Evolutionary conservation across 2,888 invertebrate species (phyloP).

Genomic region (Xanthorhoe designata): DNA sequence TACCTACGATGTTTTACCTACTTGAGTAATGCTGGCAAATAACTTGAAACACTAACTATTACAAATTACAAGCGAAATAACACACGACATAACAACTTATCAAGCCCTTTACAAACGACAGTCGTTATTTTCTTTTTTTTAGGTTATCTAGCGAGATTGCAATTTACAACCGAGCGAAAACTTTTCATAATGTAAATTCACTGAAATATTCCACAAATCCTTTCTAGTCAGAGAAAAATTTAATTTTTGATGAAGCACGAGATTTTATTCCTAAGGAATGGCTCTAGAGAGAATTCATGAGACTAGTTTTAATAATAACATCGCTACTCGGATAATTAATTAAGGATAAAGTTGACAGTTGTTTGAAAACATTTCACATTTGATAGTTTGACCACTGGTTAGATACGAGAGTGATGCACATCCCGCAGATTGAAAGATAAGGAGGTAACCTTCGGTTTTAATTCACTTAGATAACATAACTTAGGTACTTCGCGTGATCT

Average conservation of each 20-base stretch:
- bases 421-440: too few relatives aligned
- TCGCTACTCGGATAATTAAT: not conserved
- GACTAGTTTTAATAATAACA: not conserved
- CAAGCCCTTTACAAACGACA: not conserved
- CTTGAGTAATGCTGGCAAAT: too few relatives aligned
- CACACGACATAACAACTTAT: not conserved
- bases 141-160: conserved; percentile 23
- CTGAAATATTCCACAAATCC: conserved; percentile 45
- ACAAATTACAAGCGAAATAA: too few relatives aligned
- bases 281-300: conserved; percentile 6
- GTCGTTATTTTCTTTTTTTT: conserved; percentile 3
- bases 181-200: conserved; percentile 36
- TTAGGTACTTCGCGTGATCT: too few relatives aligned
- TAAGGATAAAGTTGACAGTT: too few relatives aligned
- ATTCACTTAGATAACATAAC: too few relatives aligned
- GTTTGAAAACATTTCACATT: too few relatives aligned
- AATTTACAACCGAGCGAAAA: conserved; percentile 40
- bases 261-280: conserved; percentile 39
- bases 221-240: conserved; percentile 43
- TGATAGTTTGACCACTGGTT: too few relatives aligned
- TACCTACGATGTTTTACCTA: too few relatives aligned
- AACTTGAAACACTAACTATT: too few relatives aligned
- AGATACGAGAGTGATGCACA: too few relatives aligned
- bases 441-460: too few relatives aligned
- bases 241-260: conserved; percentile 46